Percentiles rank a stretch among this genome's conserved stretches.
Conservation (phyloP, 1,140 invertebrate species). For the Musca vetustissima region DNA sequence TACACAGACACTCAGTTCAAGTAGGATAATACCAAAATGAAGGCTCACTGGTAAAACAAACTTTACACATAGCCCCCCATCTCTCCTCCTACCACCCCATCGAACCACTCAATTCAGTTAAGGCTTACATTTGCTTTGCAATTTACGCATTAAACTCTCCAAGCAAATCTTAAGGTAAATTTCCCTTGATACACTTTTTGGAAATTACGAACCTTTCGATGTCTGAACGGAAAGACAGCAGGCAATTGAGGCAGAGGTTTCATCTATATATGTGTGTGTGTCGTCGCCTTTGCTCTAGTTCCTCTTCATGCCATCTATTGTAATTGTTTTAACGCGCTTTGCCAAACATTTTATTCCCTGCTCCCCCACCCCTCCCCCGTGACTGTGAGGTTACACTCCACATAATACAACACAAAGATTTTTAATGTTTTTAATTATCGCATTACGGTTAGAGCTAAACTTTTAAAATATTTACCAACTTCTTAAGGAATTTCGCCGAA, state of each 20-base stretch:
- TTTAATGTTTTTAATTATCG: constrained; percentile 25
- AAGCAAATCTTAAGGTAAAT: constrained; percentile 20
- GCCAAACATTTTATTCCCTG: neutral
- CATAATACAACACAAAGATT: constrained; percentile 19
- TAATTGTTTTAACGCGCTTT: constrained; percentile 21
- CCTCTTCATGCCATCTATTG: neutral
- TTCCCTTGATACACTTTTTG: constrained; percentile 16
- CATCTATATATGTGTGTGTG: neutral
- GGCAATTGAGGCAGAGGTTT: neutral
- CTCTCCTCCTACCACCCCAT: neutral
- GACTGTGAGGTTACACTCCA: constrained; percentile 8
- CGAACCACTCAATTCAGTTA: neutral
- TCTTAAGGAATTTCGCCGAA: neutral
- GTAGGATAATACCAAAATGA: neutral
- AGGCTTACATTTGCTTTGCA: neutral
- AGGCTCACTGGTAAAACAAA: constrained; percentile 6
- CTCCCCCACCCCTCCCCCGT: neutral
- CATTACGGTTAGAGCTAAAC: constrained; percentile 12
- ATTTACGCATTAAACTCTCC: neutral
- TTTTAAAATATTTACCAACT: neutral
- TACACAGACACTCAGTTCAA: constrained; percentile 12
- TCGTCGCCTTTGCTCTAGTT: neutral
- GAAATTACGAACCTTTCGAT: constrained; percentile 11
- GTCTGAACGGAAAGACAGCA: neutral
- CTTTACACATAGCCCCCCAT: neutral